These are phyloP conservation scores for Drosophila cracens DNA, from an alignment of 2,888 invertebrate species.

Conservation along the genomic window DNA sequence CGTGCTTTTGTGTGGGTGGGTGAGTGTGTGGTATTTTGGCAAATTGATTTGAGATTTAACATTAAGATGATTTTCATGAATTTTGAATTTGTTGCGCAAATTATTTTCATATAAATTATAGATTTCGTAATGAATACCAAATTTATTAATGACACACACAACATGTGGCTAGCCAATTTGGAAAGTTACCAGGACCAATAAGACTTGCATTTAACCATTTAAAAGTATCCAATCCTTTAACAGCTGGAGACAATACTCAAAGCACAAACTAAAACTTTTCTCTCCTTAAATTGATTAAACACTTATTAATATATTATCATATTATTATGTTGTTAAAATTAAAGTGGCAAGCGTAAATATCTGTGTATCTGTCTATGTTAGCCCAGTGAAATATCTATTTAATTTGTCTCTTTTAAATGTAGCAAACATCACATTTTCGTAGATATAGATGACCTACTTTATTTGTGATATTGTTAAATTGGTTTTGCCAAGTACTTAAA, in stretches of 20 bases:
- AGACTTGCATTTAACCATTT: conserved; percentile 30
- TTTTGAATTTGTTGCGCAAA: conserved; percentile 64
- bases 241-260: neutral
- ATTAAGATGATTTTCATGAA: conserved; percentile 67
- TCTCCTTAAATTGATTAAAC: conserved; percentile 17
- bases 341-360: neutral
- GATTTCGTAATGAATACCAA: conserved; percentile 72
- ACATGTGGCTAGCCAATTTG: conserved; percentile 31
- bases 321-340: neutral
- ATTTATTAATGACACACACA: conserved; percentile 63
- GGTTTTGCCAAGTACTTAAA: neutral
- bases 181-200: conserved; percentile 20
- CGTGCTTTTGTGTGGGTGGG: conserved; percentile 3
- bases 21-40: conserved; percentile 49
- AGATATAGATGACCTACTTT: neutral
- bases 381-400: neutral
- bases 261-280: neutral
- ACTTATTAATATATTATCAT: conserved; percentile 5
- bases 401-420: neutral
- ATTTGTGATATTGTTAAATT: neutral
- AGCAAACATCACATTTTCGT: neutral
- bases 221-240: neutral
- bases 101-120: conserved; percentile 76
- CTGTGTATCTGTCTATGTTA: neutral
- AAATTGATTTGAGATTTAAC: conserved; percentile 66